These are phyloP conservation scores for Passer montanus DNA, from an alignment of 2,113 vertebrate genomes.

Conservation along the genomic window DNA sequence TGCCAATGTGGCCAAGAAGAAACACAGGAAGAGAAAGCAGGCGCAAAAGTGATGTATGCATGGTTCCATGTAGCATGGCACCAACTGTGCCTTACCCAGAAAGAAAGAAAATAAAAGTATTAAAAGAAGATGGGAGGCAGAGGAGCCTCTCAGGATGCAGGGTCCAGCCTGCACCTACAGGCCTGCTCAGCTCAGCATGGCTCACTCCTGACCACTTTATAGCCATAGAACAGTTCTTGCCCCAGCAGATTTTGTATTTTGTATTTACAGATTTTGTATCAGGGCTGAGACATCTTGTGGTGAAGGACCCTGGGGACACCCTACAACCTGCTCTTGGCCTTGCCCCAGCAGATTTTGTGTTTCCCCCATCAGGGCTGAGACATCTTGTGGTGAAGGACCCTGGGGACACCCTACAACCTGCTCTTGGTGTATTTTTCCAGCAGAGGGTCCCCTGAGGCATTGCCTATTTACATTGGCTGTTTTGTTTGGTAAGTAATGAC, in stretches of 20 bases:
- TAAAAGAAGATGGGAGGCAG: background rate
- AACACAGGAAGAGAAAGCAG: rapidly evolving
- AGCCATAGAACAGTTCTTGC: rapidly evolving
- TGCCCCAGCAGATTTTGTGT: background rate
- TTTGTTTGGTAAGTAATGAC: background rate
- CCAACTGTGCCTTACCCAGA: rapidly evolving
- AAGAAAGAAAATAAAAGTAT: background rate
- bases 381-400: too few relatives aligned
- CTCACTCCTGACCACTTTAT: background rate
- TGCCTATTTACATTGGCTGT: rapidly evolving
- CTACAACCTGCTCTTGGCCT: background rate
- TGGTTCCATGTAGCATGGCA: rapidly evolving
- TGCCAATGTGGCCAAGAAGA: rapidly evolving
- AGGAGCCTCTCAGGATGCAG: background rate
- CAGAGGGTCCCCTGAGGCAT: background rate
- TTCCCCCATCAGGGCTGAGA: background rate
- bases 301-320: background rate
- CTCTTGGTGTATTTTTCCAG: background rate
- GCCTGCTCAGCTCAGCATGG: rapidly evolving
- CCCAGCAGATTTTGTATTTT: background rate
- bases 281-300: background rate
- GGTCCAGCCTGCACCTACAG: background rate
- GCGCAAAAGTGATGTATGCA: rapidly evolving
- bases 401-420: background rate
- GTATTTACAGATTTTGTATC: too few relatives aligned